A percentile compares a stretch with the other conserved stretches of the same genome.
These are phyloP conservation scores for Notothenia coriiceps DNA, from an alignment of 2,113 vertebrate species.

Conservation along the genomic window DNA sequence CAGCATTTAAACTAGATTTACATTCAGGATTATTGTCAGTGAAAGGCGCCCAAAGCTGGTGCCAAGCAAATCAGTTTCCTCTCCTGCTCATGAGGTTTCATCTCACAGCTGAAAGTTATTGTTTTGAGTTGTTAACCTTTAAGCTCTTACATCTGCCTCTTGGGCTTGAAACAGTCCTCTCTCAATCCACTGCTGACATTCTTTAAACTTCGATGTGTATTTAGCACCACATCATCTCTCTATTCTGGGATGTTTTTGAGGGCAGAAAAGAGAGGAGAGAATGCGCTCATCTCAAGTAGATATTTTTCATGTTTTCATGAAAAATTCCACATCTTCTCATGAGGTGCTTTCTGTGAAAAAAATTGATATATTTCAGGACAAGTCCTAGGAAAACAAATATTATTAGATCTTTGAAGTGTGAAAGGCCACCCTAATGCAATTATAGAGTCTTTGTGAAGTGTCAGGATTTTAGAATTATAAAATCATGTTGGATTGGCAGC, in stretches of 20 bases:
- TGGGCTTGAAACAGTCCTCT: conserved; percentile 37
- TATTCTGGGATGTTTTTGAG: conserved; percentile 72
- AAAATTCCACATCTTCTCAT: conserved; percentile 91
- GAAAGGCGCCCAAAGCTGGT: not conserved
- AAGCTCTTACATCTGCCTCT: conserved; percentile 26
- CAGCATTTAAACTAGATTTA: conserved; percentile 22
- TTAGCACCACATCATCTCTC: conserved; percentile 70
- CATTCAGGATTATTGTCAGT: conserved; percentile 6
- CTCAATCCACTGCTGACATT: conserved; percentile 65
- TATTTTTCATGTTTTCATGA: conserved; percentile 91
- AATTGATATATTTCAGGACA: conserved; percentile 77
- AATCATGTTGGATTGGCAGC: conserved; percentile 81
- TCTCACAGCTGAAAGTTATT: conserved; percentile 24
- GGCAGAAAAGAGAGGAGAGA: conserved; percentile 36
- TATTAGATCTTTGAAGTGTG: conserved; percentile 82
- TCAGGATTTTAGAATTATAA: conserved; percentile 86
- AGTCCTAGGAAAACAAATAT: conserved; percentile 82
- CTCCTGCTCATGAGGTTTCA: conserved; percentile 21
- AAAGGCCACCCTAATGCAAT: conserved; percentile 85
- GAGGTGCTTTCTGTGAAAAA: conserved; percentile 70
- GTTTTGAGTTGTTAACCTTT: conserved; percentile 21
- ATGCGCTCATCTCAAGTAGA: conserved; percentile 66
- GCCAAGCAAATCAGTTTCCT: conserved; percentile 6
- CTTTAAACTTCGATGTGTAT: conserved; percentile 70
- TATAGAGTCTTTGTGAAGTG: conserved; percentile 88